Evolutionary conservation across 2,888 invertebrate genomes (phyloP).

Genomic region (Chymomyza caudatula): DNA sequence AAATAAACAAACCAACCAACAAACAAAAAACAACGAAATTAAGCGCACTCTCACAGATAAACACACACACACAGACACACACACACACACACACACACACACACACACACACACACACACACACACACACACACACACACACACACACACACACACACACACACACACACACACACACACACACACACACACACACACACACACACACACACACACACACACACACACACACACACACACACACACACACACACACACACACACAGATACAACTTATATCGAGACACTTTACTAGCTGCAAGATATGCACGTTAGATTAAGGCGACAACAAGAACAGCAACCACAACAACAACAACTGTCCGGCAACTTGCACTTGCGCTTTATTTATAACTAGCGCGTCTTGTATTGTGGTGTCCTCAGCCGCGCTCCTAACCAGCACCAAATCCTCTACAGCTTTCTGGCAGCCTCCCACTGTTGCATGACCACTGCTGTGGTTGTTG

Average conservation of each 20-base stretch:
- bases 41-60: background rate
- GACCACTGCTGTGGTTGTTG: too few relatives aligned
- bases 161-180: background rate
- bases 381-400: slow-evolving; percentile 5
- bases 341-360: slow-evolving; percentile 1
- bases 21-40: background rate
- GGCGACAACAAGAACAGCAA: slow-evolving; percentile 1
- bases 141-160: too few relatives aligned
- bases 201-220: background rate
- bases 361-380: background rate
- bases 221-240: background rate
- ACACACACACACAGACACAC: background rate
- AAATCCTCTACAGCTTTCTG: background rate
- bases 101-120: too few relatives aligned
- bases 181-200: background rate
- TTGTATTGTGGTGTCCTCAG: background rate
- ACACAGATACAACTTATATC: background rate
- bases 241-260: background rate
- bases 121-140: too few relatives aligned
- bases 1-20: background rate
- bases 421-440: background rate
- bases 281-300: background rate
- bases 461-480: slow-evolving; percentile 19
- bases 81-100: too few relatives aligned
- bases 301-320: slow-evolving; percentile 13